Conservation (phyloP, 2,888 invertebrate genomes). For the Fissipunctia ypsillon region DNA sequence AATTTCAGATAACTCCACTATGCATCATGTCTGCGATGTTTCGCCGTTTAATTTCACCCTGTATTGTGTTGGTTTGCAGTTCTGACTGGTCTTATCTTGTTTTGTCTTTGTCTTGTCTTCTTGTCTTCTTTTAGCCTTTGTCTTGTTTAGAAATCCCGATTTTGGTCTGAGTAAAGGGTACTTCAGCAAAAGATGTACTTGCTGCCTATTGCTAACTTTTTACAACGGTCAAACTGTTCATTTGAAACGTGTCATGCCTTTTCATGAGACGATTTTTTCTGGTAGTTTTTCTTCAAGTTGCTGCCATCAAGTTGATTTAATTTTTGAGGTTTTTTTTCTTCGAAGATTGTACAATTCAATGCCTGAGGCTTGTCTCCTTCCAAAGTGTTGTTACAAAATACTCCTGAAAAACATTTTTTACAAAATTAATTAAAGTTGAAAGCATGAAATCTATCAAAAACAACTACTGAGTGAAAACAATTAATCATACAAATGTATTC, state of each 20-base stretch:
- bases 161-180: too few relatives aligned
- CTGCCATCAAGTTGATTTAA: neutral
- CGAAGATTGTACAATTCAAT: neutral
- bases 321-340: neutral
- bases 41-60: too few relatives aligned
- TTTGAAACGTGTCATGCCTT: neutral
- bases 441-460: constrained; percentile 56
- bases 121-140: too few relatives aligned
- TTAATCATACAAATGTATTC: constrained; percentile 61
- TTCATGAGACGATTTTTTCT: neutral
- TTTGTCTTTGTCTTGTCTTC: too few relatives aligned
- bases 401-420: constrained; percentile 31
- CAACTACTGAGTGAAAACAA: constrained; percentile 48
- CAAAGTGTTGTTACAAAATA: neutral
- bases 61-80: too few relatives aligned
- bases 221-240: neutral
- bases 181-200: neutral
- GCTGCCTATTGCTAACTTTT: neutral
- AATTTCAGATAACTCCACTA: too few relatives aligned
- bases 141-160: too few relatives aligned
- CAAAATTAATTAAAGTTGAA: constrained; percentile 52
- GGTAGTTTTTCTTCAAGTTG: neutral
- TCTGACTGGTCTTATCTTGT: too few relatives aligned
- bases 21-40: too few relatives aligned
- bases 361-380: too few relatives aligned